Percentiles rank a stretch among this genome's conserved stretches.
Evolutionary conservation across 2,113 vertebrate genomes (phyloP).

Genomic region (Poeciliopsis prolifica): DNA sequence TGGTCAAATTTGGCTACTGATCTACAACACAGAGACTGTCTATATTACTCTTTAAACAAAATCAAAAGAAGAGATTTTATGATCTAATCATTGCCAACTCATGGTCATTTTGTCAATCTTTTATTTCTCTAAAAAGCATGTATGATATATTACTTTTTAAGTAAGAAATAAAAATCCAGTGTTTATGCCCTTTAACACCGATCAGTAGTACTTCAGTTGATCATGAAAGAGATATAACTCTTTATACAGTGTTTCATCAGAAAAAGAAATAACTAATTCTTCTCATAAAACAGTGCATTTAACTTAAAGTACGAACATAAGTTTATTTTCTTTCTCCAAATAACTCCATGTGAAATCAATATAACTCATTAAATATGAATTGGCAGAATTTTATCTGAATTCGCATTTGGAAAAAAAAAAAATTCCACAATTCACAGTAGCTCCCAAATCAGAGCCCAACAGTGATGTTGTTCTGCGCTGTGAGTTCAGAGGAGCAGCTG

Average conservation of each 20-base stretch:
- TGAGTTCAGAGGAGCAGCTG: constrained; percentile 49
- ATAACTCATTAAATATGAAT: constrained; percentile 33
- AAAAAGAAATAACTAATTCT: not conserved
- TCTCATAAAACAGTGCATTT: not conserved
- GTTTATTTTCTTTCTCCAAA: not conserved
- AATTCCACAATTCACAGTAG: constrained; percentile 4
- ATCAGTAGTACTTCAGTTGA: not conserved
- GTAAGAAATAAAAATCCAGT: too few relatives aligned
- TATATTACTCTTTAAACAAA: not conserved
- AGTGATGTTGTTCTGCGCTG: constrained; percentile 27
- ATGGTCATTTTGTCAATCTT: too few relatives aligned
- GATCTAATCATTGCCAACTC: not conserved
- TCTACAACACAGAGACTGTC: not conserved
- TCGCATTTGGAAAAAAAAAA: constrained; percentile 17
- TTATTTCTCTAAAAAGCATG: too few relatives aligned
- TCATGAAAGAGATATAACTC: not conserved
- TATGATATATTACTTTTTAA: too few relatives aligned
- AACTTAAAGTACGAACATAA: not conserved
- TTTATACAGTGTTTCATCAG: not conserved
- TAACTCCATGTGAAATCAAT: constrained; percentile 15
- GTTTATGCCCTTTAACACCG: not conserved
- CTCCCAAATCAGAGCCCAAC: constrained; percentile 26
- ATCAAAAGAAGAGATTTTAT: not conserved
- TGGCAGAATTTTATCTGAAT: constrained; percentile 26
- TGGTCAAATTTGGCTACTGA: not conserved